Evolutionary conservation across 2,797 vertebrate genomes (phyloP).

Genomic region (Urophycis tenuis): DNA sequence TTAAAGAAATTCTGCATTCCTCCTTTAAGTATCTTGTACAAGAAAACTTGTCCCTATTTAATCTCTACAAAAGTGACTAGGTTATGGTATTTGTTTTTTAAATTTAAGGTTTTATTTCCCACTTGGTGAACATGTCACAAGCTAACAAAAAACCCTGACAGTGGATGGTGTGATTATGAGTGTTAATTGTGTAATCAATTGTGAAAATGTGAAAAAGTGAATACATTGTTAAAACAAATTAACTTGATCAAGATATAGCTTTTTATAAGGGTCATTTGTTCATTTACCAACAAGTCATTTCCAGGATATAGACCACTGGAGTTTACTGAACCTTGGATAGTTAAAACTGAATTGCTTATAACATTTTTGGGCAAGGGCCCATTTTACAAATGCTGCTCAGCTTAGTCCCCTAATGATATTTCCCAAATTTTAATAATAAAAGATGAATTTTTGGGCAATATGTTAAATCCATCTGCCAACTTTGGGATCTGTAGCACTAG

Average conservation of each 20-base stretch:
- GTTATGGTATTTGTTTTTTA: too few relatives aligned
- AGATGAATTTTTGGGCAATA: background rate
- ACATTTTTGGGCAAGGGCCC: background rate
- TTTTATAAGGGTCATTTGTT: background rate
- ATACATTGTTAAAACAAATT: background rate
- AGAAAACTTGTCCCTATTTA: too few relatives aligned
- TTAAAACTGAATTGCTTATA: background rate
- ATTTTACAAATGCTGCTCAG: background rate
- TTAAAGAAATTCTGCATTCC: background rate
- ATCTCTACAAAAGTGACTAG: too few relatives aligned
- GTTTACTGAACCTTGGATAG: background rate
- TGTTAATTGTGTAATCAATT: too few relatives aligned
- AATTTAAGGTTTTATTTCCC: background rate
- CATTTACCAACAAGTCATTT: background rate
- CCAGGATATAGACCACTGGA: background rate
- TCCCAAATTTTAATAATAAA: slow-evolving; percentile 15
- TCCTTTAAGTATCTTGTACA: background rate
- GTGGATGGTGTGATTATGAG: background rate
- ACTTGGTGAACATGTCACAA: background rate
- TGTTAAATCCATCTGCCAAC: background rate
- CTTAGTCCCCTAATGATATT: background rate
- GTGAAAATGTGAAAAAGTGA: background rate
- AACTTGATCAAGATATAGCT: background rate
- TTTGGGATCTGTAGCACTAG: background rate
- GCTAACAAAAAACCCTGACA: background rate